phyloP scores from a whole-genome alignment of 1,140 invertebrate species.

The Meteorus sp. region DNA sequence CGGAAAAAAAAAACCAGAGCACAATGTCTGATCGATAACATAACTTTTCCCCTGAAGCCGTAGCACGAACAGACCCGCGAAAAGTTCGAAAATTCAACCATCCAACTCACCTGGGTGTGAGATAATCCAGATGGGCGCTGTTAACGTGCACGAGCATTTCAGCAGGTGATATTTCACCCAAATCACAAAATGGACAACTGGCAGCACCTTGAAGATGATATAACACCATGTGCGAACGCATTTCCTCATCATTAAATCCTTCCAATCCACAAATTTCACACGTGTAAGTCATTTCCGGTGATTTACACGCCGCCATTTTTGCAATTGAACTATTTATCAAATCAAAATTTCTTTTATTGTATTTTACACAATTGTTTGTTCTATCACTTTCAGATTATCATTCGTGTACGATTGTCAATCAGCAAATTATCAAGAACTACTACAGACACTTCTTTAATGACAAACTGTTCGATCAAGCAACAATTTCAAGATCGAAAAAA shows the following conservation, averaged over 20 bases:
- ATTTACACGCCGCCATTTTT: conserved; percentile 51
- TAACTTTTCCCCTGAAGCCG: too few relatives aligned
- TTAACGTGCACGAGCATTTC: conserved; percentile 81
- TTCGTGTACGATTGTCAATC: too few relatives aligned
- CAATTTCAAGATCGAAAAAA: too few relatives aligned
- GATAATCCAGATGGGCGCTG: conserved; percentile 76
- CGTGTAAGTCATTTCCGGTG: conserved; percentile 61
- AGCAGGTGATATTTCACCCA: conserved; percentile 69
- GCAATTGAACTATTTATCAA: conserved; percentile 1
- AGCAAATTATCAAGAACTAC: too few relatives aligned
- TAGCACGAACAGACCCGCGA: too few relatives aligned
- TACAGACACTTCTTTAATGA: too few relatives aligned
- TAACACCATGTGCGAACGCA: conserved; percentile 75
- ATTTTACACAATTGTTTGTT: not conserved
- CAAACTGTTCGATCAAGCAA: too few relatives aligned
- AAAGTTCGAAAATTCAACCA: not conserved
- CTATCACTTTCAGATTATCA: not conserved
- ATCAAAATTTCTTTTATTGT: conserved; percentile 6
- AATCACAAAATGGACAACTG: conserved; percentile 81
- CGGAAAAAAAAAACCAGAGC: too few relatives aligned
- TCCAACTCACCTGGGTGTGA: conserved; percentile 70
- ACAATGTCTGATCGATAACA: too few relatives aligned
- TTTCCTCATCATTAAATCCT: conserved; percentile 76
- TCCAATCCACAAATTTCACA: conserved; percentile 84
- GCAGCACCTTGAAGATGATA: conserved; percentile 76